Percentiles rank a stretch among this genome's conserved stretches.
Evolutionary conservation across 2,113 vertebrate species (phyloP).

Genomic region (Zeus faber): DNA sequence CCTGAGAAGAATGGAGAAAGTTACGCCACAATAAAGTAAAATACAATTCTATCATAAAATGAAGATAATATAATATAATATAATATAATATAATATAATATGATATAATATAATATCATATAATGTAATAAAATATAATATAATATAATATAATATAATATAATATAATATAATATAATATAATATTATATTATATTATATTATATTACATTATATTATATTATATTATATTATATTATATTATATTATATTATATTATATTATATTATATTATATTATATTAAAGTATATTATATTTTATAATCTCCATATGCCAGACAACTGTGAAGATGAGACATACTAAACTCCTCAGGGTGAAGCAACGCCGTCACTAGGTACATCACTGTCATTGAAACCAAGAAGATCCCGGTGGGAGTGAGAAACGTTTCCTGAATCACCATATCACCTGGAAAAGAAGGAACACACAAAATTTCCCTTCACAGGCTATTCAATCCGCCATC

Average conservation of each 20-base stretch:
- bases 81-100: background rate
- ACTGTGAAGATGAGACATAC: slow-evolving; percentile 33
- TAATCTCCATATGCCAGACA: too few relatives aligned
- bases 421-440: slow-evolving; percentile 75
- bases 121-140: background rate
- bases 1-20: slow-evolving; percentile 26
- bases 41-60: slow-evolving; percentile 2
- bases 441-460: slow-evolving; percentile 66
- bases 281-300: background rate
- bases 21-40: background rate
- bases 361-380: slow-evolving; percentile 74
- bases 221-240: too few relatives aligned
- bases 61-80: background rate
- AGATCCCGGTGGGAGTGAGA: slow-evolving; percentile 76
- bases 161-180: background rate
- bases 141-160: slow-evolving; percentile 1
- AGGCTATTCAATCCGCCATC: too few relatives aligned
- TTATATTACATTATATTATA: too few relatives aligned
- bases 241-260: background rate
- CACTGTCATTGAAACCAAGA: slow-evolving; percentile 74
- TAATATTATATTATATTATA: slow-evolving; percentile 18
- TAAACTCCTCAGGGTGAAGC: slow-evolving; percentile 75
- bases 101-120: slow-evolving; percentile 2
- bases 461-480: too few relatives aligned
- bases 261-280: background rate